Evolutionary conservation across 1,140 invertebrate genomes (phyloP).

Genomic region (Drosophila pectinifera): DNA sequence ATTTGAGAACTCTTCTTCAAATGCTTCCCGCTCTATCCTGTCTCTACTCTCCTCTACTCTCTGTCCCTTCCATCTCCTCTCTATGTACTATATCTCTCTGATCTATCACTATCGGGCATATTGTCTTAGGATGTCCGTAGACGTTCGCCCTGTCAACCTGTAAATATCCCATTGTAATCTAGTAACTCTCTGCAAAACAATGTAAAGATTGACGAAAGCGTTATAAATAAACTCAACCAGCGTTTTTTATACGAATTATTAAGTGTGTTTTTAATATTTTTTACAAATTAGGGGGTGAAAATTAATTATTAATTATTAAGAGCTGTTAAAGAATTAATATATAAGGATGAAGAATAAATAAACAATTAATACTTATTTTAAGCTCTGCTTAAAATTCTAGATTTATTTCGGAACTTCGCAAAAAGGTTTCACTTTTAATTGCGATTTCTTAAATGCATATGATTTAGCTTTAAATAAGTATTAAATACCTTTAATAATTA

Average conservation of each 20-base stretch:
- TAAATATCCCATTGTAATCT: conserved; percentile 67
- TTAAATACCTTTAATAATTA: too few relatives aligned
- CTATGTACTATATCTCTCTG: conserved; percentile 43
- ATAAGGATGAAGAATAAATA: too few relatives aligned
- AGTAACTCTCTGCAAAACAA: conserved; percentile 73
- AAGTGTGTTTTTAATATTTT: conserved; percentile 6
- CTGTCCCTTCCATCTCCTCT: conserved; percentile 1
- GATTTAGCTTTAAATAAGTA: too few relatives aligned
- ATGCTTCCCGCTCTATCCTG: conserved; percentile 25
- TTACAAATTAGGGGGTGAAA: too few relatives aligned
- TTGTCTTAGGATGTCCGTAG: neutral
- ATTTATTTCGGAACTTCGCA: too few relatives aligned
- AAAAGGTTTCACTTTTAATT: too few relatives aligned
- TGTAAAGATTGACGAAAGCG: conserved; percentile 80
- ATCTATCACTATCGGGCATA: conserved; percentile 28
- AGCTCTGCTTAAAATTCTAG: too few relatives aligned
- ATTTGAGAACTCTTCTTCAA: conserved; percentile 64
- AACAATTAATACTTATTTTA: too few relatives aligned
- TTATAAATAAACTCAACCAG: conserved; percentile 75
- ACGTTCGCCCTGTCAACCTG: conserved; percentile 30
- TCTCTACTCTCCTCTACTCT: neutral
- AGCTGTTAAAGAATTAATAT: too few relatives aligned
- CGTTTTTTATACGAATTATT: conserved; percentile 72
- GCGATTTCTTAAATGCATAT: too few relatives aligned
- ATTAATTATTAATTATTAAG: too few relatives aligned